Evolutionary conservation across 2,888 invertebrate genomes (phyloP).

Genomic region (Slavum lentiscoides): DNA sequence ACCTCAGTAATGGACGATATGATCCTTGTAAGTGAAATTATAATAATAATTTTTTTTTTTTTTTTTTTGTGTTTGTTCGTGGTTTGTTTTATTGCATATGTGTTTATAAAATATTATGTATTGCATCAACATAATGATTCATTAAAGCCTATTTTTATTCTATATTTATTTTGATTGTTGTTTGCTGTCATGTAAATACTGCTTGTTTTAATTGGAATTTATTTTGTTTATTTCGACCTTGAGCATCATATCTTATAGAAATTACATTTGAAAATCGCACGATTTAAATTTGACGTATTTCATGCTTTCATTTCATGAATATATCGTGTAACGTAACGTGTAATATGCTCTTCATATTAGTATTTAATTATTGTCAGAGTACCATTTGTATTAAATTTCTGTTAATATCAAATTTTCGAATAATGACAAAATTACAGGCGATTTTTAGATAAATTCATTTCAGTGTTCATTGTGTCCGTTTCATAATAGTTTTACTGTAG

Average conservation of each 20-base stretch:
- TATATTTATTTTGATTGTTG: constrained; percentile 27
- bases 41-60: constrained; percentile 40
- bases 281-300: constrained; percentile 18
- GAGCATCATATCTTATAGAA: constrained; percentile 5
- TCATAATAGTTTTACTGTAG: no score
- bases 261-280: constrained; percentile 40
- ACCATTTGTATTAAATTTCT: no score
- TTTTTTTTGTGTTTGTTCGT: constrained; percentile 34
- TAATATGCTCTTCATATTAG: not conserved
- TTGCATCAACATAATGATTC: constrained; percentile 35
- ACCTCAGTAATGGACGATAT: constrained; percentile 56
- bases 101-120: constrained; percentile 46
- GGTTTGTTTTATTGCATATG: constrained; percentile 44
- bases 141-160: constrained; percentile 42
- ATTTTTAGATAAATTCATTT: no score
- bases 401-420: no score
- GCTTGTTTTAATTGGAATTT: constrained; percentile 40
- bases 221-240: constrained; percentile 2
- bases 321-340: constrained; percentile 6
- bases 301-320: constrained; percentile 17
- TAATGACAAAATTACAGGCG: no score
- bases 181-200: constrained; percentile 44
- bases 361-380: not conserved
- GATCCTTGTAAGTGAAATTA: constrained; percentile 56
- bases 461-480: no score